phyloP scores from a whole-genome alignment of 2,113 vertebrate species.

The Oreochromis spilurus region DNA sequence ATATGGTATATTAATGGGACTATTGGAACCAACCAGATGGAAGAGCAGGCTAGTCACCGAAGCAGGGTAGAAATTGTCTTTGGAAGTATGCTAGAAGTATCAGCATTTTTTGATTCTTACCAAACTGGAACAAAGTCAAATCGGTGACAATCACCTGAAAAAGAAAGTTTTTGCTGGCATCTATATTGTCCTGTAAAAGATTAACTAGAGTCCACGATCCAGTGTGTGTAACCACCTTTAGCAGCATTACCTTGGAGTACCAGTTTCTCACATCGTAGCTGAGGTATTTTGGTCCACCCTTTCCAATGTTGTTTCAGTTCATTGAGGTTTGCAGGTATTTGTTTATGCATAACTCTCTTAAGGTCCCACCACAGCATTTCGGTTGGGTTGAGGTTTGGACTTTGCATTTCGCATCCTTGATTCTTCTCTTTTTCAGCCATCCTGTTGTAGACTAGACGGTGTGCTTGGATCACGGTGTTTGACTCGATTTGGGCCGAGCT shows the following conservation, averaged over 20 bases:
- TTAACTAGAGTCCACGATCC: rapidly evolving
- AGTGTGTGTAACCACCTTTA: not conserved
- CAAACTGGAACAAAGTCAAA: not conserved
- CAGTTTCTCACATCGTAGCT: not conserved
- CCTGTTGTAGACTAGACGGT: not conserved
- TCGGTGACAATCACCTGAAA: not conserved
- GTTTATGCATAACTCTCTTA: not conserved
- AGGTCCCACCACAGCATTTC: not conserved
- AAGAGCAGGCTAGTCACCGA: not conserved
- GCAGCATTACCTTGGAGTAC: not conserved
- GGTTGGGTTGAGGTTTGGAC: not conserved
- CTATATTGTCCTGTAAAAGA: not conserved
- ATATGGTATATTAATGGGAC: not conserved
- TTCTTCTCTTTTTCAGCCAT: not conserved
- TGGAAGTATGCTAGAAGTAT: not conserved
- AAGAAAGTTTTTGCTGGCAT: not conserved
- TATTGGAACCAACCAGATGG: not conserved
- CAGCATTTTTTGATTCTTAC: not conserved
- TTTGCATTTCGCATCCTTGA: not conserved
- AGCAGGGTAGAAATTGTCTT: not conserved
- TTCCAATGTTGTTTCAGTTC: not conserved
- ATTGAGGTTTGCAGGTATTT: not conserved
- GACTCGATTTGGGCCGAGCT: not conserved
- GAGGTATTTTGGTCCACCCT: not conserved
- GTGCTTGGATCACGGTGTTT: not conserved